phyloP scores from a whole-genome alignment of 1,140 invertebrate species.

The Himalopsyche phryganea region DNA sequence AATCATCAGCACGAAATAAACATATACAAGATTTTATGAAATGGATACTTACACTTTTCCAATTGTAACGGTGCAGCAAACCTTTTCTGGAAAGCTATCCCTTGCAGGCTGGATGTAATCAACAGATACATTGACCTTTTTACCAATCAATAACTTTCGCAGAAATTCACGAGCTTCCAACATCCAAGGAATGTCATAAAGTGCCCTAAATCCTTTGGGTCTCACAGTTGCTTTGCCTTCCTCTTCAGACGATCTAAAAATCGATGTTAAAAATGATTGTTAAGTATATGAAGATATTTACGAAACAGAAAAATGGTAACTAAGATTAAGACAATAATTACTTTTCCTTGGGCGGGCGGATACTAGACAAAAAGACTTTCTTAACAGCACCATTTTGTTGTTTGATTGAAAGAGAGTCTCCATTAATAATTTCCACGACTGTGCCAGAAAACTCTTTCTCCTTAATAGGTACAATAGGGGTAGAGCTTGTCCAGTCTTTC shows the following conservation, averaged over 20 bases:
- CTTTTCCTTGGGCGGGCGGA: slow-evolving; percentile 83
- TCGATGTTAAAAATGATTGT: no score
- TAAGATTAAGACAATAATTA: slow-evolving; percentile 36
- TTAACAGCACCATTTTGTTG: slow-evolving; percentile 72
- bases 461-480: slow-evolving; percentile 67
- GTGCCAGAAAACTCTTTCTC: slow-evolving; percentile 82
- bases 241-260: slow-evolving; percentile 50
- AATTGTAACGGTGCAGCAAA: slow-evolving; percentile 86
- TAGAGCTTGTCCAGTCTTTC: slow-evolving; percentile 75
- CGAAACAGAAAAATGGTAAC: no score
- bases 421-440: slow-evolving; percentile 91
- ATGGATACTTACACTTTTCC: slow-evolving; percentile 74
- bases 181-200: slow-evolving; percentile 98
- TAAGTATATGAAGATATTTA: no score
- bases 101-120: slow-evolving; percentile 96
- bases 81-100: slow-evolving; percentile 92
- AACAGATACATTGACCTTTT: slow-evolving; percentile 88
- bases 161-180: slow-evolving; percentile 97
- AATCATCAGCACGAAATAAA: no score
- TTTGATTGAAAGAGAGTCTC: slow-evolving; percentile 88
- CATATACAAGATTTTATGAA: no score
- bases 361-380: slow-evolving; percentile 94
- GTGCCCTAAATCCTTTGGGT: slow-evolving; percentile 70
- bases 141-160: slow-evolving; percentile 93
- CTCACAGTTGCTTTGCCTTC: slow-evolving; percentile 61